Evolutionary conservation across 2,888 invertebrate genomes (phyloP).

Genomic region (Drosophila mulleri): DNA sequence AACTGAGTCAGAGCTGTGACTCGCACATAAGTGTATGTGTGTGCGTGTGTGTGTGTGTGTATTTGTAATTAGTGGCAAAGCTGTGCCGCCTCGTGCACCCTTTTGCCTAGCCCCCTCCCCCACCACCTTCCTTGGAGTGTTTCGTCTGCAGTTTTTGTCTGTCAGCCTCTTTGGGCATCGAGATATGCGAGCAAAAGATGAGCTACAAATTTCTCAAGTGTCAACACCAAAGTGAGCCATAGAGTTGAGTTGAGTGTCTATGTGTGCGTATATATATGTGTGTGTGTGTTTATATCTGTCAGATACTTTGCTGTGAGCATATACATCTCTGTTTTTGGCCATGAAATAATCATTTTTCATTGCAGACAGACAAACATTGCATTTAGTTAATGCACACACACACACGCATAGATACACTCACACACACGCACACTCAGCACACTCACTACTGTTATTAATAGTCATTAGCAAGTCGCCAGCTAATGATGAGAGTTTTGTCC

Average conservation of each 20-base stretch:
- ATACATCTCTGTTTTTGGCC: conserved; percentile 44
- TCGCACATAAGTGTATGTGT: conserved; percentile 23
- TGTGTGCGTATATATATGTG: conserved; percentile 4
- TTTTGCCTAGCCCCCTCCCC: not conserved
- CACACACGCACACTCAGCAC: conserved; percentile 11
- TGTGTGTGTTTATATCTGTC: conserved; percentile 16
- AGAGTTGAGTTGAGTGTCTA: conserved; percentile 17
- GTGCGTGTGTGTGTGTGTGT: conserved; percentile 33
- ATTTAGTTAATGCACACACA: conserved; percentile 69
- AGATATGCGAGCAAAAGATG: conserved; percentile 79
- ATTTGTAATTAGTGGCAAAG: conserved; percentile 71
- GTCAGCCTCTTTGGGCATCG: conserved; percentile 56
- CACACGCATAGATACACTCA: not conserved
- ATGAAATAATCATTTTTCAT: conserved; percentile 76
- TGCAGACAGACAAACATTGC: conserved; percentile 51
- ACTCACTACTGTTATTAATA: conserved; percentile 60
- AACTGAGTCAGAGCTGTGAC: conserved; percentile 17
- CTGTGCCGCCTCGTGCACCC: conserved; percentile 17
- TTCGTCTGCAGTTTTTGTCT: conserved; percentile 68
- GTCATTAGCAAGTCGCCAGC: conserved; percentile 60
- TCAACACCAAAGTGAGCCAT: conserved; percentile 81
- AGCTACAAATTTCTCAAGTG: conserved; percentile 85
- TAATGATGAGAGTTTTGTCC: conserved; percentile 42
- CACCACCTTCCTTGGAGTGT: not conserved
- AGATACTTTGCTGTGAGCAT: conserved; percentile 43